Percentiles rank a stretch among this genome's conserved stretches.
Evolutionary conservation across 2,797 vertebrate species (phyloP).

Genomic region (Pagetopsis macropterus): DNA sequence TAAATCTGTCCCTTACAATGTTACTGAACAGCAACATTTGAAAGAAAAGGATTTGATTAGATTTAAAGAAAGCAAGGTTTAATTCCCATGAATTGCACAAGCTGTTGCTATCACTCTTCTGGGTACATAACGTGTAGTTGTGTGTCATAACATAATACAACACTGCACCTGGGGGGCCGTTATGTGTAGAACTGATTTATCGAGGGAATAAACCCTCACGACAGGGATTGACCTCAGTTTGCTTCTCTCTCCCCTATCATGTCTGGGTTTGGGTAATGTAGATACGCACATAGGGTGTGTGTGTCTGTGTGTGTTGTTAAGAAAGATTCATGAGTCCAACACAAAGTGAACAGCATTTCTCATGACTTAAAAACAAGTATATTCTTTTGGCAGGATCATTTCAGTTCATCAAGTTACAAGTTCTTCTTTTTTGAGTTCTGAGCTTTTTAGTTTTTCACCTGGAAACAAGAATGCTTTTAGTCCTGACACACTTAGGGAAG

Average conservation of each 20-base stretch:
- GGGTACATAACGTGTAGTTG: conserved; percentile 16
- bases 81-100: background rate
- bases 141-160: conserved; percentile 36
- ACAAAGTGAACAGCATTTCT: conserved; percentile 48
- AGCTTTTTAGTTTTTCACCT: too few relatives aligned
- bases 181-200: conserved; percentile 47
- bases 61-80: conserved; percentile 6
- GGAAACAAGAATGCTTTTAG: too few relatives aligned
- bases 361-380: background rate
- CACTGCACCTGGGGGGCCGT: conserved; percentile 41
- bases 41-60: conserved; percentile 1
- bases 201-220: conserved; percentile 38
- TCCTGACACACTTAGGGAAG: too few relatives aligned
- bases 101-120: conserved; percentile 10
- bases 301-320: conserved; percentile 11
- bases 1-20: background rate
- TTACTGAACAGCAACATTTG: background rate
- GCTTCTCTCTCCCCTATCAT: conserved; percentile 15
- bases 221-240: conserved; percentile 41
- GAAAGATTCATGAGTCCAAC: conserved; percentile 59
- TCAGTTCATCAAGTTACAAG: too few relatives aligned
- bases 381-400: too few relatives aligned
- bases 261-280: conserved; percentile 24
- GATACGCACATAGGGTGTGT: background rate
- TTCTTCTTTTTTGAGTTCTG: too few relatives aligned